phyloP scores from a whole-genome alignment of 2,888 invertebrate species.

The Odontothrips loti region DNA sequence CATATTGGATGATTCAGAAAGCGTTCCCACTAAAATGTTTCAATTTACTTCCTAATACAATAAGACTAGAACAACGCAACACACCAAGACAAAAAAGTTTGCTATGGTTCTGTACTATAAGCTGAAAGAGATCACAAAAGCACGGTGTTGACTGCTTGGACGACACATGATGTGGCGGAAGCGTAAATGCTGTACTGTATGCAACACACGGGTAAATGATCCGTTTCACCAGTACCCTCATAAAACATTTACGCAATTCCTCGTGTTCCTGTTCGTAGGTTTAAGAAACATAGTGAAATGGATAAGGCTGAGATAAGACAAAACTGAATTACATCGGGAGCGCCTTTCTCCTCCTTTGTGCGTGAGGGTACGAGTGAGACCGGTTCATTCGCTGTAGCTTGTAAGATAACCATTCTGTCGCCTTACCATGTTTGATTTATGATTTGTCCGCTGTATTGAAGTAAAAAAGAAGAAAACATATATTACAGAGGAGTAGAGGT shows the following conservation, averaged over 20 bases:
- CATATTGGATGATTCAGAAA: too few species aligned
- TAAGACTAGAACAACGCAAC: too few species aligned
- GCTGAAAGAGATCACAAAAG: constrained; percentile 20
- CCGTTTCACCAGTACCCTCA: background rate
- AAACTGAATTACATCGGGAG: too few species aligned
- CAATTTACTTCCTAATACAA: too few species aligned
- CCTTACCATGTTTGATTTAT: constrained; percentile 31
- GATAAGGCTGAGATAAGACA: too few species aligned
- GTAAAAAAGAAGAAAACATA: constrained; percentile 34
- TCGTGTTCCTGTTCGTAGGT: too few species aligned
- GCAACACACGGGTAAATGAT: constrained; percentile 7
- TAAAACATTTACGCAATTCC: too few species aligned
- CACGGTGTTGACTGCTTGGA: background rate
- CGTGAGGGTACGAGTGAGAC: background rate
- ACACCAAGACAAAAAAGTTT: too few species aligned
- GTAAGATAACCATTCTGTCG: background rate
- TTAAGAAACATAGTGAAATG: too few species aligned
- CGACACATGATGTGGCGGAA: constrained; percentile 15
- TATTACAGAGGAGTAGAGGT: constrained; percentile 35
- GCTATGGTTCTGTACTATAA: background rate
- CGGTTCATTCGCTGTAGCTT: background rate
- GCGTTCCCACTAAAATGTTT: too few species aligned
- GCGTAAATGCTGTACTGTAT: constrained; percentile 2
- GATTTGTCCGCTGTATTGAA: constrained; percentile 37
- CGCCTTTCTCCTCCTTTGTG: background rate